These are phyloP conservation scores for Pionites leucogaster DNA, from an alignment of 2,113 vertebrate species.

Conservation along the genomic window DNA sequence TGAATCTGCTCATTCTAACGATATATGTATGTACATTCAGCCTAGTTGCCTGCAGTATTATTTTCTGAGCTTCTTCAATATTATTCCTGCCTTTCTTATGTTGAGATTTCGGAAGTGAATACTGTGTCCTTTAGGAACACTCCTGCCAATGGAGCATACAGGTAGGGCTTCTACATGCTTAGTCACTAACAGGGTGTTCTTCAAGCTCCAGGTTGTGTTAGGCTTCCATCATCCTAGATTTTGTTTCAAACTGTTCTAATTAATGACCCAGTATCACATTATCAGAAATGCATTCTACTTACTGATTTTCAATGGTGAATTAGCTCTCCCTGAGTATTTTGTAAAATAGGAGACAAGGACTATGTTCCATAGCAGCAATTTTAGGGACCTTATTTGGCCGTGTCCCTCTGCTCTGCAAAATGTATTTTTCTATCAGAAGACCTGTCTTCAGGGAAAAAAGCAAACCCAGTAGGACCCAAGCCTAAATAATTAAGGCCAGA, in stretches of 20 bases:
- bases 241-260: neutral
- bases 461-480: neutral
- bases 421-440: neutral
- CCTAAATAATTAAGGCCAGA: conserved; percentile 35
- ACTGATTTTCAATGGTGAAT: neutral
- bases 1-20: neutral
- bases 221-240: neutral
- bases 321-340: neutral
- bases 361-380: neutral
- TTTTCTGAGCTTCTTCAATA: neutral
- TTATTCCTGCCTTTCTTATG: neutral
- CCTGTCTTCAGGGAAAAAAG: neutral
- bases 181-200: neutral
- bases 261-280: neutral
- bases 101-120: neutral
- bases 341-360: neutral
- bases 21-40: neutral
- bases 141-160: neutral
- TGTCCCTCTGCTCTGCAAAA: neutral
- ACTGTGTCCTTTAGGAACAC: neutral
- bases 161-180: neutral
- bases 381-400: neutral
- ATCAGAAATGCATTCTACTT: neutral
- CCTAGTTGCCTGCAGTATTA: neutral
- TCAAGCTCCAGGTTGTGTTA: neutral